A percentile compares a stretch with the other conserved stretches of the same genome.
Conservation (phyloP, 2,888 invertebrate species). For the Coleophora flavipennella region DNA sequence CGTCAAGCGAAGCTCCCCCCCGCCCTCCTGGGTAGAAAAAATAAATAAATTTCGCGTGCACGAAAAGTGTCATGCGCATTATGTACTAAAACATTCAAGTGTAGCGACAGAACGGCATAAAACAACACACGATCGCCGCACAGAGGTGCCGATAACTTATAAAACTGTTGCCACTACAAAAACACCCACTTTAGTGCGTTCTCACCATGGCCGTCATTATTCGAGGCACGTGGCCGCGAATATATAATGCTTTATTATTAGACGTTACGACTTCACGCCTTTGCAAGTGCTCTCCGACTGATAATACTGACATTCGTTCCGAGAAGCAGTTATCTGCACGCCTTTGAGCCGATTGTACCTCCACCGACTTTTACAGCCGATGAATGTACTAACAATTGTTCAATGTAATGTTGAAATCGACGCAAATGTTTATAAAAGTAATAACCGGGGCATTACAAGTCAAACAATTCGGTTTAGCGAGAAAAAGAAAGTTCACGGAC, state of each 20-base stretch:
- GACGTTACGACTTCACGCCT: slow-evolving; percentile 66
- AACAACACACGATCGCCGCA: slow-evolving; percentile 1
- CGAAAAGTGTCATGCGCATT: too few relatives aligned
- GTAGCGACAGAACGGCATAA: too few relatives aligned
- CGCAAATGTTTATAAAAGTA: too few relatives aligned
- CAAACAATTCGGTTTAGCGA: too few relatives aligned
- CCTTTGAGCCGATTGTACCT: slow-evolving; percentile 15
- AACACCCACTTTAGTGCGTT: slow-evolving; percentile 55
- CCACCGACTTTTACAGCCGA: slow-evolving; percentile 21
- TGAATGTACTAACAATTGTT: slow-evolving; percentile 13
- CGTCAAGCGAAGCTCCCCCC: too few relatives aligned
- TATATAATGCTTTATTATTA: slow-evolving; percentile 69
- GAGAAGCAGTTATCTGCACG: slow-evolving; percentile 52
- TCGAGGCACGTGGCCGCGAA: slow-evolving; percentile 65
- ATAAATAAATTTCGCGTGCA: too few relatives aligned
- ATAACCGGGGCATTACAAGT: too few relatives aligned
- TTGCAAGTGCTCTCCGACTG: slow-evolving; percentile 50
- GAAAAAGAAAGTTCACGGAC: too few relatives aligned
- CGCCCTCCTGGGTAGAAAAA: too few relatives aligned
- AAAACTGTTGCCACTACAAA: slow-evolving; percentile 46
- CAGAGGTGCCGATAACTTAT: slow-evolving; percentile 55
- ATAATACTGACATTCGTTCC: slow-evolving; percentile 65
- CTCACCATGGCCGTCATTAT: slow-evolving; percentile 56
- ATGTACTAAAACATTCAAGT: too few relatives aligned
- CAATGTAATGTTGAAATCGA: not conserved